These are phyloP conservation scores for Halesus radiatus DNA, from an alignment of 1,140 invertebrate species.

Conservation along the genomic window DNA sequence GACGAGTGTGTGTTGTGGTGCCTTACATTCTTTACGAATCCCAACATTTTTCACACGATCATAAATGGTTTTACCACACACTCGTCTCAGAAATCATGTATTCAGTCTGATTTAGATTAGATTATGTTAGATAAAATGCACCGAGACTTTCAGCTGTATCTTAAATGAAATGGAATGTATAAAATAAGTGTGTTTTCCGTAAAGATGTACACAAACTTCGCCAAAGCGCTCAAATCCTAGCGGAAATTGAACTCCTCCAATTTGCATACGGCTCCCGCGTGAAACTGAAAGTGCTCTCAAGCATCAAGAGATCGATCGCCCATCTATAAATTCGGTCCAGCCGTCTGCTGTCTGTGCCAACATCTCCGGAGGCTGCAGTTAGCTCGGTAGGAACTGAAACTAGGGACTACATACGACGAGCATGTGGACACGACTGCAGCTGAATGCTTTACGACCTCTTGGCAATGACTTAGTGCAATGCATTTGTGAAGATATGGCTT, in stretches of 20 bases:
- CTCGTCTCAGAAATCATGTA: too few relatives aligned
- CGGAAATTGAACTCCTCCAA: background rate
- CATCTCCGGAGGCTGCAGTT: background rate
- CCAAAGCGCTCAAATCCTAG: too few relatives aligned
- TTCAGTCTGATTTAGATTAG: too few relatives aligned
- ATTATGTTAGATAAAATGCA: too few relatives aligned
- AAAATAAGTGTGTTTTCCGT: too few relatives aligned
- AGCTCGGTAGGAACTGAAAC: background rate
- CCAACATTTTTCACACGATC: too few relatives aligned
- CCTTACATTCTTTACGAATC: too few relatives aligned
- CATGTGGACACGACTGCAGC: constrained; percentile 39
- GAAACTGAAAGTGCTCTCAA: constrained; percentile 17
- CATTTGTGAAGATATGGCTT: constrained; percentile 1
- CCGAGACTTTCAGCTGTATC: too few relatives aligned
- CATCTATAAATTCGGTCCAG: constrained; percentile 5
- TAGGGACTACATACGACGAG: background rate
- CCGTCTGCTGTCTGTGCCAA: constrained; percentile 8
- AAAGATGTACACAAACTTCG: background rate
- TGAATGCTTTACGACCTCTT: constrained; percentile 54
- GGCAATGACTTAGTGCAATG: constrained; percentile 11
- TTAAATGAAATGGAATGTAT: too few relatives aligned
- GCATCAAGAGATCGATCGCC: constrained; percentile 9
- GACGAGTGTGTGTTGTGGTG: too few relatives aligned
- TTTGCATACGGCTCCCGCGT: background rate
- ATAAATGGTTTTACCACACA: too few relatives aligned